phyloP scores from a whole-genome alignment of 2,113 vertebrate genomes.

The Crotalus tigris region DNA sequence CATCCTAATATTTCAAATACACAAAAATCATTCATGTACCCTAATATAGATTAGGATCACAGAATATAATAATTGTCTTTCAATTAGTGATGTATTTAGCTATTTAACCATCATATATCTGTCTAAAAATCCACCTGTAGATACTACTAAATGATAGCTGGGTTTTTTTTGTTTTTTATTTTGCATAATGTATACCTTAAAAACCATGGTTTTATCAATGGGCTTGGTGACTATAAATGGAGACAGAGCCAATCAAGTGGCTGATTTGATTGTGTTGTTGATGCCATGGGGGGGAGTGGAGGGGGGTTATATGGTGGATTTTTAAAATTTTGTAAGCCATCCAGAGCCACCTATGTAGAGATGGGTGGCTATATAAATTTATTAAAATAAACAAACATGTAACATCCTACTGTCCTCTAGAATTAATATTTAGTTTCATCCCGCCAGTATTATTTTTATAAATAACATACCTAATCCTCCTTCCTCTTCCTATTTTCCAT shows the following conservation, averaged over 20 bases:
- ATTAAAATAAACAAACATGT: background rate
- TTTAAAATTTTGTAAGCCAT: background rate
- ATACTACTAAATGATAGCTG: background rate
- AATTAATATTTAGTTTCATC: background rate
- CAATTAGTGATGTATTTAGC: background rate
- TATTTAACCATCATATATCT: background rate
- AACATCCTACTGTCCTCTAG: background rate
- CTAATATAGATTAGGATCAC: background rate
- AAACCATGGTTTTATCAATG: background rate
- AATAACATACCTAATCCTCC: background rate
- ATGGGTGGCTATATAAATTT: background rate
- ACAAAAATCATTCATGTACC: background rate
- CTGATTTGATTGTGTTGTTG: background rate
- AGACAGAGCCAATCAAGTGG: background rate
- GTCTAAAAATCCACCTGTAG: background rate
- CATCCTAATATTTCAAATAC: conserved; percentile 74
- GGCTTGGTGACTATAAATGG: background rate
- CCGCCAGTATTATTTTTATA: too few relatives aligned
- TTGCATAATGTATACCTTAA: background rate
- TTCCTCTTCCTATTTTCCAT: background rate
- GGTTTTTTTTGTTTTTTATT: background rate
- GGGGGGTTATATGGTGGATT: background rate
- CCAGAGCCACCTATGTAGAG: background rate
- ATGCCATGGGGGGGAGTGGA: background rate
- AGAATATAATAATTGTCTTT: background rate